Evolutionary conservation across 1,140 invertebrate genomes (phyloP).

Genomic region (Aphelenchoides besseyi): DNA sequence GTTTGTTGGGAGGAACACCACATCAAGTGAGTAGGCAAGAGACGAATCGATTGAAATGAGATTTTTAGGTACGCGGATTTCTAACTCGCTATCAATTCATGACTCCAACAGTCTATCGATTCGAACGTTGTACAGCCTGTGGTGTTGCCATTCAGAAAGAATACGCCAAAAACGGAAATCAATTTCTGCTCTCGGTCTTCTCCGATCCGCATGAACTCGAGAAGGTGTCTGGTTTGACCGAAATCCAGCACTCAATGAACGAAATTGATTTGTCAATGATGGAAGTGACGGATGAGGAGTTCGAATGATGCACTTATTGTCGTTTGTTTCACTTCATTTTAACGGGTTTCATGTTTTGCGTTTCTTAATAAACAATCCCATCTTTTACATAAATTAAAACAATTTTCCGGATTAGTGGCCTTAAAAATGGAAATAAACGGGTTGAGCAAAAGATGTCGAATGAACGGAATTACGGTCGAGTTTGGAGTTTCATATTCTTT

Average conservation of each 20-base stretch:
- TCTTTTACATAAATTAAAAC: too few relatives aligned
- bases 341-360: neutral
- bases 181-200: constrained; percentile 41
- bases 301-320: neutral
- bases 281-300: constrained; percentile 23
- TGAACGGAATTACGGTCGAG: neutral
- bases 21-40: constrained; percentile 75
- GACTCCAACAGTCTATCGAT: constrained; percentile 21
- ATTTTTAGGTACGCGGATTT: constrained; percentile 44
- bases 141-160: constrained; percentile 26
- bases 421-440: neutral
- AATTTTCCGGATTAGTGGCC: too few relatives aligned
- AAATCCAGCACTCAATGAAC: constrained; percentile 37
- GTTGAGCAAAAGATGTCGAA: neutral
- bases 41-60: neutral
- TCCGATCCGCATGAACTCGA: constrained; percentile 43
- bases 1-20: constrained; percentile 74
- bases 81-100: constrained; percentile 49
- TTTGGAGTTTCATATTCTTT: constrained; percentile 22
- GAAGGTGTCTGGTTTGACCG: constrained; percentile 37
- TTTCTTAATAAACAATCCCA: too few relatives aligned
- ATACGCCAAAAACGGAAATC: neutral
- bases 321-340: neutral
- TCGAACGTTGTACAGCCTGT: constrained; percentile 27
- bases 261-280: constrained; percentile 38